phyloP scores from a whole-genome alignment of 1,140 invertebrate genomes.

The Drosophila guanche region DNA sequence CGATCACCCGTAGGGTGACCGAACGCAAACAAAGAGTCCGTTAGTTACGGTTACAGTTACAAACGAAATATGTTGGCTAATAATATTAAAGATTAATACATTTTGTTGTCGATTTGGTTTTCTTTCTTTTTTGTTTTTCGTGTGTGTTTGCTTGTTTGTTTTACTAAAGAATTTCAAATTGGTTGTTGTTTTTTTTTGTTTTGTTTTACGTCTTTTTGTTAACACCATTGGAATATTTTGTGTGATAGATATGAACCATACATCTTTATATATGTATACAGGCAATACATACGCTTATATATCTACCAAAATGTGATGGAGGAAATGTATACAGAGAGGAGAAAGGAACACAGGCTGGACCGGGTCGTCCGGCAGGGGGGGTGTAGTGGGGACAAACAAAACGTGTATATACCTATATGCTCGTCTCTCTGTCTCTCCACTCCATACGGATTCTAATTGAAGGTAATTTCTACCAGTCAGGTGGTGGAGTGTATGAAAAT shows the following conservation, averaged over 20 bases:
- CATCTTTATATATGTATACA: constrained; percentile 37
- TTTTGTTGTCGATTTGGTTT: constrained; percentile 10
- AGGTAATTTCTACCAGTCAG: constrained; percentile 12
- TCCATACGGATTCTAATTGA: background rate
- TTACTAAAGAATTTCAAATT: constrained; percentile 74
- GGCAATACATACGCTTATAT: constrained; percentile 14
- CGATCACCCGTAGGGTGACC: too few species aligned
- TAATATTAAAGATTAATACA: constrained; percentile 27
- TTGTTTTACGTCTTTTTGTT: constrained; percentile 54
- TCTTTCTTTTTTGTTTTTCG: background rate
- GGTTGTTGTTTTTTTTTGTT: constrained; percentile 35
- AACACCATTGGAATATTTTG: constrained; percentile 74
- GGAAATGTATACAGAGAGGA: too few species aligned
- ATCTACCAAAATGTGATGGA: constrained; percentile 11
- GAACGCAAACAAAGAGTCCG: constrained; percentile 2
- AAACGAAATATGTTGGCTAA: constrained; percentile 28
- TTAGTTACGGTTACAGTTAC: constrained; percentile 18
- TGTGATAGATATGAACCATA: constrained; percentile 15
- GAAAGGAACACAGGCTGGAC: too few species aligned
- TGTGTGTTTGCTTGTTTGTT: constrained; percentile 5
- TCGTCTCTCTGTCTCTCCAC: too few species aligned
- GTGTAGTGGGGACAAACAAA: too few species aligned
- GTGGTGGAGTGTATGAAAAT: constrained; percentile 8
- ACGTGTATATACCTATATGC: too few species aligned
- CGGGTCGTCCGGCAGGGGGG: too few species aligned